phyloP scores from a whole-genome alignment of 92 coral and sea anemone genomes.

The Zoanthus gigantus region DNA sequence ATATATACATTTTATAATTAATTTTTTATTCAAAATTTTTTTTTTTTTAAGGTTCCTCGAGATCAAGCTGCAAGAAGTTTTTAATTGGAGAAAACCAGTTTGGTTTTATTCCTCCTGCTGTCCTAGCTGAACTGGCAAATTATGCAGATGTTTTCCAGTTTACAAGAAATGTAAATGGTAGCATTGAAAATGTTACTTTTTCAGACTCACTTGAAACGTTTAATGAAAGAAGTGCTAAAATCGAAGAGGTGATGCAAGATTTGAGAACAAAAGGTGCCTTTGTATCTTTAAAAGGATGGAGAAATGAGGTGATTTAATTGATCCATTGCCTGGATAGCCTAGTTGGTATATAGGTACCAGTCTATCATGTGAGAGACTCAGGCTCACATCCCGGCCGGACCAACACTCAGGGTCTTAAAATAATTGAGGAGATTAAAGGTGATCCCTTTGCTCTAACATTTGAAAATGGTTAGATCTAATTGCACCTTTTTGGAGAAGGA shows the following conservation, averaged over 20 bases:
- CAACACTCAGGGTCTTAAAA: no score
- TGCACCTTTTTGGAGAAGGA: no score
- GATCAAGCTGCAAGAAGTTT: conserved; percentile 75
- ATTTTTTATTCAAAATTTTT: background rate
- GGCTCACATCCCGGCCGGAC: no score
- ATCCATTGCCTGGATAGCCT: no score
- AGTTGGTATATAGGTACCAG: no score
- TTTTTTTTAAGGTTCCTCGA: conserved; percentile 75
- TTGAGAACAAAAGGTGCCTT: conserved; percentile 76
- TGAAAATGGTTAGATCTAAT: no score
- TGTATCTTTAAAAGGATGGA: conserved; percentile 87
- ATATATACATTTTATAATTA: background rate
- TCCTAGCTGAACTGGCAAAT: conserved; percentile 60
- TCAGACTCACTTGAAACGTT: conserved; percentile 72
- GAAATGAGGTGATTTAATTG: conserved; percentile 79
- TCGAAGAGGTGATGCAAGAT: conserved; percentile 81
- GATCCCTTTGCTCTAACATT: no score
- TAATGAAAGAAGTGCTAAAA: conserved; percentile 74
- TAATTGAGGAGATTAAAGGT: no score
- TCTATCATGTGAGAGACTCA: no score
- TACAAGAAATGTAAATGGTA: conserved; percentile 48
- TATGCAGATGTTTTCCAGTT: conserved; percentile 73
- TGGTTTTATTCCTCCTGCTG: conserved; percentile 81
- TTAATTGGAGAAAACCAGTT: conserved; percentile 80
- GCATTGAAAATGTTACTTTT: conserved; percentile 65